A percentile compares a stretch with the other conserved stretches of the same genome.
phyloP scores from a whole-genome alignment of 2,113 vertebrate genomes.

The Oreochromis aureus region DNA sequence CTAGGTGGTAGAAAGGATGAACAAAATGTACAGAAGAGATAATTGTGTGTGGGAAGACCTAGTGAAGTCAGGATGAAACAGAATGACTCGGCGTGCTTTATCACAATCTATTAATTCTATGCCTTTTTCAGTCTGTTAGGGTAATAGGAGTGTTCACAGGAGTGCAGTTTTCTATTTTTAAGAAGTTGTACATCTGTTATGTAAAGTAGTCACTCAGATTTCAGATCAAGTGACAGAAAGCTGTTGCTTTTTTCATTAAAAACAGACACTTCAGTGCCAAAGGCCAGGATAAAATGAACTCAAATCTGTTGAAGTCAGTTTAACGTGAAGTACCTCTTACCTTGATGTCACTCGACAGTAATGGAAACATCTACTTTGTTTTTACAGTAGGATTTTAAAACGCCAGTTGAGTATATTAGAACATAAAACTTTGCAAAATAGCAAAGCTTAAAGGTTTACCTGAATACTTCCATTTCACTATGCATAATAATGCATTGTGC shows the following conservation, averaged over 20 bases:
- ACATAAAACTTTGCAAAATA: not conserved
- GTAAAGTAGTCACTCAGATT: not conserved
- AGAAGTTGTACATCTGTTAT: not conserved
- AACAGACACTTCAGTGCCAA: not conserved
- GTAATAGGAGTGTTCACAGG: not conserved
- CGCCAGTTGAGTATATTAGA: not conserved
- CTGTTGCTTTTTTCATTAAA: not conserved
- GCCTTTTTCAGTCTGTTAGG: not conserved
- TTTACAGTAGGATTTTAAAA: not conserved
- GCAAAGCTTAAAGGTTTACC: not conserved
- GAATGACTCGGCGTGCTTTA: slow-evolving; percentile 13
- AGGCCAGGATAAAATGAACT: not conserved
- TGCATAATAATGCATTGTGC: not conserved
- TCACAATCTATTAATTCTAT: not conserved
- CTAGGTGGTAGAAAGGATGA: slow-evolving; percentile 53
- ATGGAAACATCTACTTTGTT: not conserved
- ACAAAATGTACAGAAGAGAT: slow-evolving; percentile 46
- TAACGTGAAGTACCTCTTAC: not conserved
- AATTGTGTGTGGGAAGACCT: slow-evolving; percentile 3
- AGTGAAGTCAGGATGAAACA: slow-evolving; percentile 13
- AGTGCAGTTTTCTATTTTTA: not conserved
- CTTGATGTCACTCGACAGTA: not conserved
- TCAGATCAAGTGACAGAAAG: not conserved
- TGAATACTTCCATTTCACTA: not conserved
- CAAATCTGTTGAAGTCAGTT: not conserved